These are phyloP conservation scores for Ivindomyrus marchei DNA, from an alignment of 2,113 vertebrate genomes.

Conservation along the genomic window DNA sequence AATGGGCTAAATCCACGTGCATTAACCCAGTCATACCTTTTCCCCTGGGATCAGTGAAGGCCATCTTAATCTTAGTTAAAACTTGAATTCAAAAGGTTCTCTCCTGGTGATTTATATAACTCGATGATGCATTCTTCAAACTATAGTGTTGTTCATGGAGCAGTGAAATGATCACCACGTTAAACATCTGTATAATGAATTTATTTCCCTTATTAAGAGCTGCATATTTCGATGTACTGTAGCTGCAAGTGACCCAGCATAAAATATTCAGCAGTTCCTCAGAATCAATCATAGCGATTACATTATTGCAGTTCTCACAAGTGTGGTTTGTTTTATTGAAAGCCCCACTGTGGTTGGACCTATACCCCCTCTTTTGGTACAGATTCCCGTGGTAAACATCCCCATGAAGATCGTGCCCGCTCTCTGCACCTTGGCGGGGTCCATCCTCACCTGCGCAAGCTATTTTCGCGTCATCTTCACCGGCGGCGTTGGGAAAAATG, in stretches of 20 bases:
- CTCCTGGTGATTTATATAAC: background rate
- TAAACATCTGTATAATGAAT: background rate
- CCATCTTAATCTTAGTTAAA: background rate
- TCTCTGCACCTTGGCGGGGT: conserved; percentile 74
- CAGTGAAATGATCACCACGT: background rate
- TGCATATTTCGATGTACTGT: background rate
- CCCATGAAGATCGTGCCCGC: conserved; percentile 78
- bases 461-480: conserved; percentile 85
- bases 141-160: background rate
- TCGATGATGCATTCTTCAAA: background rate
- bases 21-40: background rate
- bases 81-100: background rate
- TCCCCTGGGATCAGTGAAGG: background rate
- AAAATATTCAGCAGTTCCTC: background rate
- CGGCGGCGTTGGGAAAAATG: conserved; percentile 82
- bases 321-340: background rate
- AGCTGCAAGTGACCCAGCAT: background rate
- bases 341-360: background rate
- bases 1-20: background rate
- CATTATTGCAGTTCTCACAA: background rate
- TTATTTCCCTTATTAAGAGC: background rate
- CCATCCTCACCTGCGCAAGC: conserved; percentile 80
- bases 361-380: conserved; percentile 8
- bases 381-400: conserved; percentile 80
- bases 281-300: background rate